These are phyloP conservation scores for Pristiophorus japonicus DNA, from an alignment of 2,113 vertebrate species.

Conservation along the genomic window DNA sequence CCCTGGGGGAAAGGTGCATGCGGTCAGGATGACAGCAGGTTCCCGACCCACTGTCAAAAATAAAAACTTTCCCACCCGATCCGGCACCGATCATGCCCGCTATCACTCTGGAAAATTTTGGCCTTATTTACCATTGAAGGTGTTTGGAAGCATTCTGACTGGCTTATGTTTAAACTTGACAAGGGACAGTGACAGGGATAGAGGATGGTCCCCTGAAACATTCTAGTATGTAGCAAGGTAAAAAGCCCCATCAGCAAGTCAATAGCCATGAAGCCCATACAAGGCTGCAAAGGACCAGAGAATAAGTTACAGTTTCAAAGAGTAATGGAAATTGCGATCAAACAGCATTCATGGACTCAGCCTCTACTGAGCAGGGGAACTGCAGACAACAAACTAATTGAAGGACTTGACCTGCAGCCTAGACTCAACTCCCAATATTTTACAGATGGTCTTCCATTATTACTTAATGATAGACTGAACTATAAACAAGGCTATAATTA, in stretches of 20 bases:
- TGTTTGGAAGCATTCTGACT: neutral
- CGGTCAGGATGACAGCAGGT: too few relatives aligned
- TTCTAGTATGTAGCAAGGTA: neutral
- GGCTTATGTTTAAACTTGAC: neutral
- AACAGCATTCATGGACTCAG: neutral
- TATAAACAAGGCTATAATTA: neutral
- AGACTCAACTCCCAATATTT: neutral
- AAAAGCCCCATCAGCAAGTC: neutral
- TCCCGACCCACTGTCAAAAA: too few relatives aligned
- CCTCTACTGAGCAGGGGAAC: neutral
- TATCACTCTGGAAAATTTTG: too few relatives aligned
- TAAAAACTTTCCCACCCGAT: too few relatives aligned
- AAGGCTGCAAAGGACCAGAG: neutral
- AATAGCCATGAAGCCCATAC: neutral
- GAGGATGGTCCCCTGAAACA: neutral
- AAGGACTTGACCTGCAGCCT: neutral
- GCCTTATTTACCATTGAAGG: neutral
- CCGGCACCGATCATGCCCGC: too few relatives aligned
- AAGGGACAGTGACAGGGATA: neutral
- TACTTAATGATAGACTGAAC: too few relatives aligned
- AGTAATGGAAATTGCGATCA: neutral
- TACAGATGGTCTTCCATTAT: neutral
- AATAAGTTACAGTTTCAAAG: neutral
- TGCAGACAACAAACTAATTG: neutral
- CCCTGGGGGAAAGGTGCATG: too few relatives aligned